Base-by-base conservation (phyloP, 2,113 vertebrate species). In the Ia io region DNA sequence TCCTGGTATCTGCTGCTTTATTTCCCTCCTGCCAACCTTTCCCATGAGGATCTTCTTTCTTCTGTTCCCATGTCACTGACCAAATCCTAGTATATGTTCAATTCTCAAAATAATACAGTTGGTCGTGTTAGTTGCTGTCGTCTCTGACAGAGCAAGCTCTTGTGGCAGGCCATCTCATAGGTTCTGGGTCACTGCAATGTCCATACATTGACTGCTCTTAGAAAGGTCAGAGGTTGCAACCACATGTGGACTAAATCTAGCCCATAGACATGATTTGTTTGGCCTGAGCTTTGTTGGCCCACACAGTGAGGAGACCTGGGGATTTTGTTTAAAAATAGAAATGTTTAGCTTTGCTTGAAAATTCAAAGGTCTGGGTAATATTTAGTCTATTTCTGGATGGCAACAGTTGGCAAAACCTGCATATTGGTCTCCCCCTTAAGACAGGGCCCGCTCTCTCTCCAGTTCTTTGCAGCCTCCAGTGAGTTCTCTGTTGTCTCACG, bases 311-410 rank as follows among this genome's bases (percentile, higher is more conserved):
- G 37, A 90, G 22, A 71, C 63, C 12, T 63, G 18, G 35, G 6
- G 17, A 85, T 79, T 76, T 88, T 28, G 63, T 88, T 84, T 70
- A 42, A 91, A 83, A 95, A 61, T 28, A 25, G 49, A 23, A 59
- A 82, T 10, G 71, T n/a, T 59, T 18, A 83, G 22, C n/a, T 89
- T 79, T 89, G 65, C 69, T 95, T 91, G 7, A 93, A 93, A 77
- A 85, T n/a, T n/a, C 76, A 59, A 69, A 83, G n/a, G 82, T 67
- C 30, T 51, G 5, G 13, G 42, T 23, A 61, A 63, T 42, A 28
- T 3, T 70, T 70, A 11, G 40, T 70, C 37, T 59, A 51, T 56
- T 61, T 53, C n/a, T 85, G 9, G n/a, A 61, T 76, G 30, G 22
- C 17, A 65, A 32, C 9, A 30, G 67, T 53, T 86, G 44, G 51